Percentiles rank a stretch among this genome's conserved stretches.
phyloP scores from a whole-genome alignment of 2,113 vertebrate species.

The Coregonus clupeaformis region DNA sequence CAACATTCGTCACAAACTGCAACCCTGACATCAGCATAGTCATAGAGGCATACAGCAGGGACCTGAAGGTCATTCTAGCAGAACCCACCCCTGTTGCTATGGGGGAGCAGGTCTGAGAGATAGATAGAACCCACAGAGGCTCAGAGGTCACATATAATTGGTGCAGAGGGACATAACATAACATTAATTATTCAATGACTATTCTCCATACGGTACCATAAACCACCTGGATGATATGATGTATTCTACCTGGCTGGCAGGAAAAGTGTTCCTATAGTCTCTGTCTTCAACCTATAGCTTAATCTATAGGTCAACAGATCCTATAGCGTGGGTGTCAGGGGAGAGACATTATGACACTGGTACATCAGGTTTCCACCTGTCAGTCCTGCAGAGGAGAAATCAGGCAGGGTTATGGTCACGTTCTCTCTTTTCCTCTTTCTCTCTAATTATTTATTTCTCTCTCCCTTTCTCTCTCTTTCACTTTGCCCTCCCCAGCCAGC shows the following conservation, averaged over 20 bases:
- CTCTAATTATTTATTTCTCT: not conserved
- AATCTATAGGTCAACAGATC: slow-evolving; percentile 42
- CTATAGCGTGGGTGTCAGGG: not conserved
- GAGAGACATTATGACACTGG: not conserved
- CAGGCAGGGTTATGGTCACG: not conserved
- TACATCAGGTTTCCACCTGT: not conserved
- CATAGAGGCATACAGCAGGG: not conserved
- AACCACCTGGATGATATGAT: slow-evolving; percentile 16
- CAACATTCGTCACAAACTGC: no score
- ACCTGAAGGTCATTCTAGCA: not conserved
- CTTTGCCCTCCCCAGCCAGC: no score
- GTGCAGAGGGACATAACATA: not conserved
- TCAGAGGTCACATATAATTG: slow-evolving; percentile 37
- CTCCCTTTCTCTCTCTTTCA: no score
- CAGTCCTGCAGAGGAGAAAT: not conserved
- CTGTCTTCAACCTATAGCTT: not conserved
- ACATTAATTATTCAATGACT: slow-evolving; percentile 35
- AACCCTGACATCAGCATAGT: not conserved
- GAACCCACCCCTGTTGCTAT: not conserved
- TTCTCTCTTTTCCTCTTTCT: not conserved
- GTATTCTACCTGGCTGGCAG: slow-evolving; percentile 5
- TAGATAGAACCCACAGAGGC: slow-evolving; percentile 2
- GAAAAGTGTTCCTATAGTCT: slow-evolving; percentile 3
- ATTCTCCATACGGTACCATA: not conserved
- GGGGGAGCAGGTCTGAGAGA: not conserved